phyloP scores from a whole-genome alignment of 2,797 vertebrate genomes.

The Streptopelia turtur region DNA sequence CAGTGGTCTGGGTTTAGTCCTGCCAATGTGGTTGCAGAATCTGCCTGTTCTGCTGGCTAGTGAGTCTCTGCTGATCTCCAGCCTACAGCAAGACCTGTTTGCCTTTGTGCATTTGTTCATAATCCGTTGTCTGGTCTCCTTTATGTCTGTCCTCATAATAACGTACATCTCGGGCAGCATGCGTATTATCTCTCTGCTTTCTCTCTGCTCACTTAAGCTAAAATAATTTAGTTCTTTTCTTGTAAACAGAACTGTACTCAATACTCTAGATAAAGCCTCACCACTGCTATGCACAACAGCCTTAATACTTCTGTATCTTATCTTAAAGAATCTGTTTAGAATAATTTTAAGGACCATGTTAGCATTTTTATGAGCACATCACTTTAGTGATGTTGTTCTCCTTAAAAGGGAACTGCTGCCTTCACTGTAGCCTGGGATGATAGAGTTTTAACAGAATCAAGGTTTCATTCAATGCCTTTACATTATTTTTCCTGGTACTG shows the following conservation, averaged over 20 bases:
- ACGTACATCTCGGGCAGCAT: neutral
- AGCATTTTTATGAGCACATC: conserved; percentile 19
- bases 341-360: conserved; percentile 3
- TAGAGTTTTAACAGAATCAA: neutral
- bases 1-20: neutral
- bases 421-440: neutral
- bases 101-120: neutral
- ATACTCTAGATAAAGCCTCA: conserved; percentile 22
- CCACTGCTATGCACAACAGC: neutral
- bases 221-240: conserved; percentile 12
- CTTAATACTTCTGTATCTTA: conserved; percentile 54
- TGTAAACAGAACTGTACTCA: conserved; percentile 20
- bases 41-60: rapidly evolving
- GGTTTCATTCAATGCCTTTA: neutral
- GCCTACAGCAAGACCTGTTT: neutral
- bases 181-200: neutral
- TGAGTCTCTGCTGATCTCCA: neutral
- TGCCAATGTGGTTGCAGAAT: neutral
- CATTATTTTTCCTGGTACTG: neutral
- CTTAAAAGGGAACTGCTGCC: conserved; percentile 45
- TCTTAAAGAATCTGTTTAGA: conserved; percentile 64
- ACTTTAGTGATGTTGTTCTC: conserved; percentile 2
- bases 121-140: neutral
- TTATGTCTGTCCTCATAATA: neutral
- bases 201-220: neutral